Evolutionary conservation across 37 sponge, comb jelly and placozoan genomes (phyloP).

Genomic region (Hormiphora californensis): DNA sequence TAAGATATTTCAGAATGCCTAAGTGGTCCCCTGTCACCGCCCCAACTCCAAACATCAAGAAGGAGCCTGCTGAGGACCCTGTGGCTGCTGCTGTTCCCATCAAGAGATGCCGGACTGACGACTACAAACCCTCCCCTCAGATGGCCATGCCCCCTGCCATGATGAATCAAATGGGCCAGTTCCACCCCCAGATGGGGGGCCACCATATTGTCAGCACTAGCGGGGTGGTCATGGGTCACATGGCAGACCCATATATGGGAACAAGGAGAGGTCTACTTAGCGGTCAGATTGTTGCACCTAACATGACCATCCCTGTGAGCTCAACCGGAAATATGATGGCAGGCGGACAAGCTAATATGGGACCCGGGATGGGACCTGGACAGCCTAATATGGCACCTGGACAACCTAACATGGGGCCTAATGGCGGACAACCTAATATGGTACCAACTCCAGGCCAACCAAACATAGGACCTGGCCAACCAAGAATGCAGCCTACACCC

Average conservation of each 20-base stretch:
- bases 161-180: constrained; percentile 14
- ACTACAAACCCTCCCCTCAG: no score
- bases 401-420: neutral
- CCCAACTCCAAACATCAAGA: neutral
- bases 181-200: no score
- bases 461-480: constrained; percentile 7
- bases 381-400: neutral
- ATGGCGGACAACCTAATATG: neutral
- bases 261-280: no score
- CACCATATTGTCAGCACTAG: no score
- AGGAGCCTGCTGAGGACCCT: constrained; percentile 14
- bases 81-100: neutral
- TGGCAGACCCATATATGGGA: no score
- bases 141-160: neutral
- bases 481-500: no score
- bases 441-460: constrained; percentile 38
- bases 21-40: constrained; percentile 19
- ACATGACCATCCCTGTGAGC: constrained; percentile 41
- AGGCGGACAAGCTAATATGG: neutral
- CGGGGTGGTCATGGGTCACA: no score
- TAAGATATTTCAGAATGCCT: constrained; percentile 21
- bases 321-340: neutral
- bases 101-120: constrained; percentile 29
- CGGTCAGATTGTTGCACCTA: no score
- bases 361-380: constrained; percentile 8